Percentiles rank a stretch among this genome's conserved stretches.
These are phyloP conservation scores for Bruchidius siliquastri DNA, from an alignment of 2,888 invertebrate species.

Conservation along the genomic window DNA sequence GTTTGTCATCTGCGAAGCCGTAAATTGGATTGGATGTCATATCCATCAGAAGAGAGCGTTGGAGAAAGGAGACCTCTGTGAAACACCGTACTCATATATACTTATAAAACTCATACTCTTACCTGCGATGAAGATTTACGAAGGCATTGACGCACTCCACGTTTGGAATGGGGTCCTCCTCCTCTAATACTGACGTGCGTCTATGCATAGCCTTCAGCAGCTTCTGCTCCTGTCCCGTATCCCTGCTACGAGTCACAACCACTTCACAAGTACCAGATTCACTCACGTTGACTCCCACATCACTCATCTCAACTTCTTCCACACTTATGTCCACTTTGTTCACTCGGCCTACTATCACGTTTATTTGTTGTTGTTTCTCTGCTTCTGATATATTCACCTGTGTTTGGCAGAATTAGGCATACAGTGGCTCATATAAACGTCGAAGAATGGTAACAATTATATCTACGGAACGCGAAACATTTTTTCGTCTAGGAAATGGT, in stretches of 20 bases:
- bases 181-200: slow-evolving; percentile 27
- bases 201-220: slow-evolving; percentile 20
- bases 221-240: slow-evolving; percentile 22
- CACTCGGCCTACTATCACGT: background rate
- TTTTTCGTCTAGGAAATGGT: background rate
- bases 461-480: background rate
- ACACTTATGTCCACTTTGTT: background rate
- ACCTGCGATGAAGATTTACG: slow-evolving; percentile 20
- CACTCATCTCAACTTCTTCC: background rate
- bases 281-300: background rate
- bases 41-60: too few relatives aligned
- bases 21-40: too few relatives aligned
- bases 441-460: background rate
- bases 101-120: background rate
- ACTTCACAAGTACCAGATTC: slow-evolving; percentile 15
- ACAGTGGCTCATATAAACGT: background rate
- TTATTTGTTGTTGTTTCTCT: background rate
- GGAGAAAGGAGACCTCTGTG: too few relatives aligned
- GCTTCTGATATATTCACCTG: background rate
- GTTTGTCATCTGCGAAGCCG: too few relatives aligned
- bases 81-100: too few relatives aligned
- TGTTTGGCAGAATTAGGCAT: background rate
- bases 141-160: slow-evolving; percentile 24
- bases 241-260: slow-evolving; percentile 25
- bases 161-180: slow-evolving; percentile 17